Evolutionary conservation across 2,888 invertebrate genomes (phyloP), one percentile per base, ranked within the genome.

Genomic region (Eumacrocentrus americanus): DNA sequence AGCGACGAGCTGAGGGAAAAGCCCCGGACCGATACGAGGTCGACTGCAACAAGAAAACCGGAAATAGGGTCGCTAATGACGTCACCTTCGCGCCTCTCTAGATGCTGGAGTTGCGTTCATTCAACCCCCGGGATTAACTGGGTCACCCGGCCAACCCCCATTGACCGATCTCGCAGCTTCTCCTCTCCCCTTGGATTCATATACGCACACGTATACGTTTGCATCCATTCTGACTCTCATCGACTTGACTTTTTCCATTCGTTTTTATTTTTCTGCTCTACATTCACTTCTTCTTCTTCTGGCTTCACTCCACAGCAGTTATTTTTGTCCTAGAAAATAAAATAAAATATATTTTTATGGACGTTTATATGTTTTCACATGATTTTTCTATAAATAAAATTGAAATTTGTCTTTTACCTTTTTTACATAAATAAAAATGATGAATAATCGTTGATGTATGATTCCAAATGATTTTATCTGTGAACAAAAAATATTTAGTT

Each of bases 1-100:
- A n/a, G n/a, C n/a, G n/a, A n/a, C n/a, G n/a, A n/a, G n/a, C n/a
- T n/a, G n/a, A n/a, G n/a, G n/a, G n/a, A n/a, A n/a, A n/a, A n/a
- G n/a, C n/a, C n/a, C n/a, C n/a, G n/a, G n/a, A n/a, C n/a, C 12
- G 29, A 25, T 20, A 23, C 16, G 12, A 48, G 40, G 20, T 40
- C 57, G 42, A 25, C 22, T 37, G 54, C 54, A 59, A 71, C 71
- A 68, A 72, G 72, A 70, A 72, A 72, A 73, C 73, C 76, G 72
- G 74, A 77, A 78, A 77, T 71, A 68, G 70, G 78, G 77, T 73
- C 78, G 68, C 37, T 62, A 70, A 74, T 78, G 79, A 79, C 79
- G 79, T 79, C 79, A 77, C 68, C 60, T 66, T 63, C 67, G 63
- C 29, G 9, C 29, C 9, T 29, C 53, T 52, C 46, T 64, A 66